phyloP scores from a whole-genome alignment of 92 coral and sea anemone species.

The Zoanthus solanderi region DNA sequence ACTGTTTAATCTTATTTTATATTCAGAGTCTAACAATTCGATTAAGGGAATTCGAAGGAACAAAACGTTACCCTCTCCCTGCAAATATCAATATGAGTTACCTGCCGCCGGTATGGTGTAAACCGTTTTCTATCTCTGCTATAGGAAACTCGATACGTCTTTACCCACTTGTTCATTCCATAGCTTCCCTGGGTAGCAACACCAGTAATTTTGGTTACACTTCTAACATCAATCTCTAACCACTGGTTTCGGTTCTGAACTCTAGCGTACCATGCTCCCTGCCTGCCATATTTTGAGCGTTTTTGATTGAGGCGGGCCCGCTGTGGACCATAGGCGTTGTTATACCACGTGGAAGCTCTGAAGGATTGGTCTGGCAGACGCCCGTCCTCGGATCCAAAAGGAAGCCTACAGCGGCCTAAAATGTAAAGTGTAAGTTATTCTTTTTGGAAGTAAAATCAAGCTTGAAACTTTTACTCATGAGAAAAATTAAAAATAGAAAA shows the following conservation, averaged over 20 bases:
- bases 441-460: background rate
- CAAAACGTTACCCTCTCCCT: background rate
- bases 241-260: conserved; percentile 64
- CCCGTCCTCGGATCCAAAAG: conserved; percentile 77
- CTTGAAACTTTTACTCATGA: background rate
- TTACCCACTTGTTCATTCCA: conserved; percentile 69
- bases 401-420: conserved; percentile 73
- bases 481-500: background rate
- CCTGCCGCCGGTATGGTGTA: conserved; percentile 27
- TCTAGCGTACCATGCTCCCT: conserved; percentile 80
- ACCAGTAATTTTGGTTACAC: conserved; percentile 71
- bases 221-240: conserved; percentile 59
- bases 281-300: conserved; percentile 63
- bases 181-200: conserved; percentile 87
- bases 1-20: too few species aligned
- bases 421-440: too few species aligned
- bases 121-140: conserved; percentile 33
- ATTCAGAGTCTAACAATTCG: too few species aligned
- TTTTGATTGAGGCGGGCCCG: conserved; percentile 74
- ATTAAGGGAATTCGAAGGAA: too few species aligned
- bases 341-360: conserved; percentile 67
- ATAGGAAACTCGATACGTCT: conserved; percentile 49
- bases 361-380: conserved; percentile 70
- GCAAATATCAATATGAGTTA: background rate
- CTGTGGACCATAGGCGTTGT: conserved; percentile 83